phyloP scores from a whole-genome alignment of 2,113 vertebrate species.

The Tinamus guttatus region DNA sequence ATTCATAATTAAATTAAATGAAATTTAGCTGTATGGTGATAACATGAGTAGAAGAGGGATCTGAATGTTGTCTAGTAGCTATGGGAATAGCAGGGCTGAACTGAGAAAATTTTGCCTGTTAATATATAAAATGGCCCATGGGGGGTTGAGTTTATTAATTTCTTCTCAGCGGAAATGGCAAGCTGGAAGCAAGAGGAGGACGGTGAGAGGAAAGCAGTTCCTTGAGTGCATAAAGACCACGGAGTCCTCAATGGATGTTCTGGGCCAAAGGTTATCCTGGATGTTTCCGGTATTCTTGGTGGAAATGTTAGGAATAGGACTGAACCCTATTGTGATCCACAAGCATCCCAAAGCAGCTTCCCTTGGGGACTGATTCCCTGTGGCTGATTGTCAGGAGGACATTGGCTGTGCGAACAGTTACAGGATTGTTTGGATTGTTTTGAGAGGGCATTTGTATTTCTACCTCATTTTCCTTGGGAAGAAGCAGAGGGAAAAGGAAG shows the following conservation, averaged over 20 bases:
- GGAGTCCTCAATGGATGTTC: not conserved
- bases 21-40: not conserved
- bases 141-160: not conserved
- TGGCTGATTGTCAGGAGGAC: not conserved
- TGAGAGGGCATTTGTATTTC: not conserved
- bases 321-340: not conserved
- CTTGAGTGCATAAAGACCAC: not conserved
- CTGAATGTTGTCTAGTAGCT: not conserved
- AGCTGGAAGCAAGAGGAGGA: not conserved
- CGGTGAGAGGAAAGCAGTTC: not conserved
- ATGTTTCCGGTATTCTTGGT: not conserved
- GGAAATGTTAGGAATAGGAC: not conserved
- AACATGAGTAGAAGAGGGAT: not conserved
- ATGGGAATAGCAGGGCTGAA: not conserved
- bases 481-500: not conserved
- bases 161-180: not conserved
- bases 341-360: not conserved
- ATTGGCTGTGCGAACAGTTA: not conserved
- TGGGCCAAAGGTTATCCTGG: not conserved
- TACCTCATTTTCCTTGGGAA: not conserved
- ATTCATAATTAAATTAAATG: conserved; percentile 25
- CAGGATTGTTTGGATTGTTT: not conserved
- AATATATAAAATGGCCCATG: not conserved
- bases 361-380: not conserved
- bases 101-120: not conserved